A percentile compares a stretch with the other conserved stretches of the same genome.
These are phyloP conservation scores for Eilema griseolum DNA, from an alignment of 2,888 invertebrate species.

Conservation along the genomic window DNA sequence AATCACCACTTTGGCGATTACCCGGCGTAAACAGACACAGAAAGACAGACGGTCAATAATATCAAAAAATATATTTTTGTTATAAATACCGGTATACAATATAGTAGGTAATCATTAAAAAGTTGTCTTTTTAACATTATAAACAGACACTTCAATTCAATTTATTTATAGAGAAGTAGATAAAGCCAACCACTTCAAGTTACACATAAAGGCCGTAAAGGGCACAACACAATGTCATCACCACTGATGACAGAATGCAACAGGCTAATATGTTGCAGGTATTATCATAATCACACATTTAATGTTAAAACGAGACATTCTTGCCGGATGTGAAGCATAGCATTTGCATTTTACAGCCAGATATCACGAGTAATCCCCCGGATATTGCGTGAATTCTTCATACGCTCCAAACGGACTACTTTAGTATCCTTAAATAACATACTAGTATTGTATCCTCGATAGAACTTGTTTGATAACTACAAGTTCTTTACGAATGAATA, in stretches of 20 bases:
- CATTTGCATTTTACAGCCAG: constrained; percentile 65
- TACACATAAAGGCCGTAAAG: constrained; percentile 47
- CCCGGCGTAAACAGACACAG: too few relatives aligned
- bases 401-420: constrained; percentile 37
- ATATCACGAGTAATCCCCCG: constrained; percentile 48
- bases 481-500: constrained; percentile 13
- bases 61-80: too few relatives aligned
- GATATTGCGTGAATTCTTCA: constrained; percentile 42
- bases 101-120: too few relatives aligned
- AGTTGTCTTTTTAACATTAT: too few relatives aligned
- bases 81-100: too few relatives aligned
- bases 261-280: constrained; percentile 47
- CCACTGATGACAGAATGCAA: constrained; percentile 35
- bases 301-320: constrained; percentile 59
- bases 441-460: constrained; percentile 28
- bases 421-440: constrained; percentile 43
- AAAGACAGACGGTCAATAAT: too few relatives aligned
- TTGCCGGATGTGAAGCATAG: constrained; percentile 68
- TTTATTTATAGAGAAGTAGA: constrained; percentile 7
- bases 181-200: constrained; percentile 30
- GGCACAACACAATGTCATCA: constrained; percentile 47
- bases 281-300: constrained; percentile 50
- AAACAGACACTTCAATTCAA: too few relatives aligned
- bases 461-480: constrained; percentile 30
- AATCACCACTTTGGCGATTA: too few relatives aligned